Evolutionary conservation across 2,888 invertebrate genomes (phyloP).

Genomic region (Stegana nigrithorax): DNA sequence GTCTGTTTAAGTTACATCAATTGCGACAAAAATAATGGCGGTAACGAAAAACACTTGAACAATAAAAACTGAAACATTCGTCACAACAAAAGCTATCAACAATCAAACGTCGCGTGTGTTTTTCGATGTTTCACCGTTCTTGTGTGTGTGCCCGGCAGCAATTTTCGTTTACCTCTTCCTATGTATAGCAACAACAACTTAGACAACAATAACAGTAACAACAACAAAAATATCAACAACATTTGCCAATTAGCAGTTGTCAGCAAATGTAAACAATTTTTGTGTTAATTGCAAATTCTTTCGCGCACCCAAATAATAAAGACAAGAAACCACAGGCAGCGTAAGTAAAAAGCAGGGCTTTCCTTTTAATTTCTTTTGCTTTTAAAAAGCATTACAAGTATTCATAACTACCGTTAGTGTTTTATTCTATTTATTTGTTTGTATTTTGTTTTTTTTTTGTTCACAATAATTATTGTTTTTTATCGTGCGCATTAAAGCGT

Average conservation of each 20-base stretch:
- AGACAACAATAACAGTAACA: conserved; percentile 6
- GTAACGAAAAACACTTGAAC: not conserved
- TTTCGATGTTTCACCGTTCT: too few species aligned
- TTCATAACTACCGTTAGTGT: not conserved
- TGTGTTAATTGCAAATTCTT: too few species aligned
- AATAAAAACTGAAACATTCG: not conserved
- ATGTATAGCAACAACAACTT: not conserved
- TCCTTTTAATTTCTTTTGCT: not conserved
- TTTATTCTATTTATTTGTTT: not conserved
- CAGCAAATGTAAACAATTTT: conserved; percentile 7
- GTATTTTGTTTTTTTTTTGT: too few species aligned
- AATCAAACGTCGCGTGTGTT: conserved; percentile 9
- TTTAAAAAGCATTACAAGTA: not conserved
- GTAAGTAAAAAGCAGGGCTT: not conserved
- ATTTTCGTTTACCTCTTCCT: not conserved
- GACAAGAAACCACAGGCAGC: not conserved
- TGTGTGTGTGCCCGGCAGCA: conserved; percentile 16
- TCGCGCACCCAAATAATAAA: too few species aligned
- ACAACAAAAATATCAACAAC: not conserved
- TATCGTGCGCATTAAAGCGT: conserved; percentile 1
- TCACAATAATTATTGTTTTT: too few species aligned
- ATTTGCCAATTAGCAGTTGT: conserved; percentile 7
- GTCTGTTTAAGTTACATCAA: not conserved
- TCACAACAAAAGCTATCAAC: not conserved
- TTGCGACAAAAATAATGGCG: not conserved